Evolutionary conservation across 2,888 invertebrate species (phyloP), one percentile per base, ranked within the genome.

Genomic region (Philopedon plagiatum): DNA sequence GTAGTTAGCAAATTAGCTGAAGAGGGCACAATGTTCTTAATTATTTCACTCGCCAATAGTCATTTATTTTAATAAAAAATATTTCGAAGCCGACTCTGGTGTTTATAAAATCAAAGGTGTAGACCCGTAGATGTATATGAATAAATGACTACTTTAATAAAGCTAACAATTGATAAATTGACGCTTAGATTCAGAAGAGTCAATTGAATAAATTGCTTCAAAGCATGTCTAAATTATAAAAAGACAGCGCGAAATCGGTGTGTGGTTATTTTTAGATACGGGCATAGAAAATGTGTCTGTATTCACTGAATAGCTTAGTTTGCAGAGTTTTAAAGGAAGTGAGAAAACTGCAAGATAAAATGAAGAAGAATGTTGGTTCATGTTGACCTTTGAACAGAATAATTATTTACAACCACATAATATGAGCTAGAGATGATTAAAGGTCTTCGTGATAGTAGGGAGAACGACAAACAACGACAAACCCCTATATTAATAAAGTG

Each of bases 101-200:
- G 29, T 26, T 13, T 5, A 54, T 54, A 29, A 54, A 54, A 54
- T 54, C 51, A 54, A 54, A 54, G 51, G 29, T 29, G 51, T 29
- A 29, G 51, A 54, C 3, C 15, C 5, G 18, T 3, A 1, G 21
- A 26, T 9, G 15, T 54, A 11, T 34, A 58, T 58, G 19, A 58
- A 58, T 58, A 58, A 58, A 58, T 37, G 26, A 58, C 37, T 37
- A 26, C 21, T 23, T 21, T 23, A 54, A 54, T 54, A 29, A 29
- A 54, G 18, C 11, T 29, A 13, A 15, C 41, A 58, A 58, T 64
- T 54, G 51, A 21, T 54, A 64, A 64, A 64, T 49, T 64, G 64
- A 29, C 49, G 64, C 26, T 51, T 34, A 7, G 64, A 64, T 64
- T 64, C 23, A 64, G 44, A 41, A 41, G 5, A 41, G 46, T 21